Evolutionary conservation across 2,888 invertebrate species (phyloP).

Genomic region (Sepiola atlantica): DNA sequence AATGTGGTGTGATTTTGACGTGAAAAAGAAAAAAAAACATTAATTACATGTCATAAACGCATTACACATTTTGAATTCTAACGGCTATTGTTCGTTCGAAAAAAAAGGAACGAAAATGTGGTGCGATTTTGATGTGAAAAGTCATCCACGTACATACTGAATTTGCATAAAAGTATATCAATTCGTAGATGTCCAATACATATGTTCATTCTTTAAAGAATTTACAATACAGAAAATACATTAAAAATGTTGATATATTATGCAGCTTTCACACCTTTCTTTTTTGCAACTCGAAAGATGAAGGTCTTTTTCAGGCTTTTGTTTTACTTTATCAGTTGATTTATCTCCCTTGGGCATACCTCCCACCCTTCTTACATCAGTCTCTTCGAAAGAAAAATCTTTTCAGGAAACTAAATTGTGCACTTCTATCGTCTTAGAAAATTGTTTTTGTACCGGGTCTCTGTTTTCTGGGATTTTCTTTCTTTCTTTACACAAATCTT

Average conservation of each 20-base stretch:
- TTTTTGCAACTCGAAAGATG: constrained; percentile 6
- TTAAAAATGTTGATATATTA: not conserved
- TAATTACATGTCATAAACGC: no score
- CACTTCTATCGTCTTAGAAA: not conserved
- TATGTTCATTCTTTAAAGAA: not conserved
- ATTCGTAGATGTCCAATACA: not conserved
- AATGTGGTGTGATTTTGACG: no score
- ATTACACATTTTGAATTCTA: no score
- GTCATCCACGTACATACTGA: no score
- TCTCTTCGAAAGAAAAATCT: not conserved
- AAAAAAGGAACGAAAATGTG: no score
- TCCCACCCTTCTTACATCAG: not conserved
- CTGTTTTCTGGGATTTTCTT: not conserved
- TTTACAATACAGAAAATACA: not conserved
- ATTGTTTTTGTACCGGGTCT: not conserved
- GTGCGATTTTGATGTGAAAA: no score
- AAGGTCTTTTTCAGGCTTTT: not conserved
- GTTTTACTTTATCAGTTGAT: not conserved
- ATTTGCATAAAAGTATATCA: not conserved
- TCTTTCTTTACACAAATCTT: not conserved
- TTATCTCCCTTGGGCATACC: not conserved
- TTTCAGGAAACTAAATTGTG: constrained; percentile 32
- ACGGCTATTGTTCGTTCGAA: no score
- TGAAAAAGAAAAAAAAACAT: no score
- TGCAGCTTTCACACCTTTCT: not conserved